A percentile compares a stretch with the other conserved stretches of the same genome.
phyloP scores from a whole-genome alignment of 2,113 vertebrate genomes.

The Bufo gargarizans region DNA sequence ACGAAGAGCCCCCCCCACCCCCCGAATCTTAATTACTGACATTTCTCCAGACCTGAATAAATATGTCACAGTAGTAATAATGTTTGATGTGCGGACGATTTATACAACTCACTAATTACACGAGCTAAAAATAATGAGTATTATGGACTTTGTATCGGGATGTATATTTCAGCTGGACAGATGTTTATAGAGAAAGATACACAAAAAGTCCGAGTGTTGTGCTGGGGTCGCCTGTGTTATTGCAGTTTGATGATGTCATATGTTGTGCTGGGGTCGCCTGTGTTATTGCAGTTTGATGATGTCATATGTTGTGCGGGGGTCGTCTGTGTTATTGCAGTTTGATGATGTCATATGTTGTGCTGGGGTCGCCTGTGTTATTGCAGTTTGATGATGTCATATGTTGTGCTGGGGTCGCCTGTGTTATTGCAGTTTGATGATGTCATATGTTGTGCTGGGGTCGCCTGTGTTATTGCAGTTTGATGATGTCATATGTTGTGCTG shows the following conservation, averaged over 20 bases:
- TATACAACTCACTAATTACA: not conserved
- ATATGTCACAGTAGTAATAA: conserved; percentile 24
- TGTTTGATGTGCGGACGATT: conserved; percentile 29
- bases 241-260: not conserved
- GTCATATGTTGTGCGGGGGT: not conserved
- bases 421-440: too few species aligned
- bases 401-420: too few species aligned
- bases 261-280: too few species aligned
- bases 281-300: too few species aligned
- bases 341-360: not conserved
- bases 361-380: too few species aligned
- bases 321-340: too few species aligned
- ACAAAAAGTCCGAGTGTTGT: too few species aligned
- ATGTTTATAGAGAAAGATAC: not conserved
- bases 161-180: not conserved
- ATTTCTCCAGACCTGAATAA: not conserved
- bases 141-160: not conserved
- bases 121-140: conserved; percentile 21
- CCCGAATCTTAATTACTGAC: not conserved
- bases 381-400: not conserved
- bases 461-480: too few species aligned
- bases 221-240: too few species aligned
- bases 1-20: not conserved
- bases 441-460: not conserved
- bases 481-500: not conserved